Evolutionary conservation across 2,888 invertebrate species (phyloP).

Genomic region (Phalangium opilio): DNA sequence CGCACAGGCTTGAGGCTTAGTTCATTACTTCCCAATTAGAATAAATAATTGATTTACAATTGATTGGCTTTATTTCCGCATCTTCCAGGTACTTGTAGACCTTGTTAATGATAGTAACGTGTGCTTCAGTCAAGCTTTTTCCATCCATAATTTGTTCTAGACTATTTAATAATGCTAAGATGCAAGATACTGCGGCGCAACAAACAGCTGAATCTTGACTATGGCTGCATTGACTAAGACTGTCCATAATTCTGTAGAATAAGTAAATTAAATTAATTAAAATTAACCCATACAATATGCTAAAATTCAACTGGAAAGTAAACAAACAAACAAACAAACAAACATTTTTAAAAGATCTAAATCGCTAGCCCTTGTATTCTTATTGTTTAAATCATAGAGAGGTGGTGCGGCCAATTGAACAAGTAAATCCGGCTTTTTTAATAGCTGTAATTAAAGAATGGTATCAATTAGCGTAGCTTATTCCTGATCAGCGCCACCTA

Average conservation of each 20-base stretch:
- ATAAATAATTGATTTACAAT: no score
- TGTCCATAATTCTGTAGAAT: conserved; percentile 62
- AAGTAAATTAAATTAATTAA: conserved; percentile 3
- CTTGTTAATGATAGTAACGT: conserved; percentile 44
- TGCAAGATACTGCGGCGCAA: conserved; percentile 29
- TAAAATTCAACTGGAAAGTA: no score
- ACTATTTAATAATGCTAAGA: conserved; percentile 54
- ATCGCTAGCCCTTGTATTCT: conserved; percentile 21
- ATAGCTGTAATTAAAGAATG: conserved; percentile 33
- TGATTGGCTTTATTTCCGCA: conserved; percentile 39
- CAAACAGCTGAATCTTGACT: conserved; percentile 47
- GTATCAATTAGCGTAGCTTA: no score
- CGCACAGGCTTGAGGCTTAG: no score
- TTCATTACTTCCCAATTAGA: no score
- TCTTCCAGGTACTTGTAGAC: conserved; percentile 52
- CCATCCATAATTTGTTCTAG: conserved; percentile 63
- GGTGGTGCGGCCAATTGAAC: conserved; percentile 51
- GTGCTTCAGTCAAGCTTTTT: conserved; percentile 48
- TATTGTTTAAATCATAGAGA: conserved; percentile 36
- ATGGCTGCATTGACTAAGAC: conserved; percentile 79
- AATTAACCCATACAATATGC: conserved; percentile 1
- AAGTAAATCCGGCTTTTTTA: conserved; percentile 60
- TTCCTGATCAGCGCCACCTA: no score
- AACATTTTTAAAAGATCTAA: conserved; percentile 30
- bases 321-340: no score